Percentiles rank a stretch among this genome's conserved stretches.
Conservation (phyloP, 2,113 vertebrate genomes). For the Paracanthobrama guichenoti region DNA sequence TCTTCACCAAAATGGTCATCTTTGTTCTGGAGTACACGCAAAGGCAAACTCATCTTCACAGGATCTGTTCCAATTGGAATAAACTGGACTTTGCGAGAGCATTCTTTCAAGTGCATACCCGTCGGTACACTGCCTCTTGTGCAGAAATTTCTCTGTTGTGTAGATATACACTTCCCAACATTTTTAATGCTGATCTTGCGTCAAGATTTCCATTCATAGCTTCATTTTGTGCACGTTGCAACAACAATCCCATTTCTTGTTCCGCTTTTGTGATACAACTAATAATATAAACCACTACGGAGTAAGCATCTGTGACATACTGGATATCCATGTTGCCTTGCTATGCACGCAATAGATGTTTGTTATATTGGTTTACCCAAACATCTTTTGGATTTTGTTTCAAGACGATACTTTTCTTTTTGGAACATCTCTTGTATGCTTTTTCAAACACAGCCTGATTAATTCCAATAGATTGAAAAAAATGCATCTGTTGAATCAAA, state of each 20-base stretch:
- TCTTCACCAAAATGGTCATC: background rate
- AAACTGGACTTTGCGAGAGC: constrained; percentile 41
- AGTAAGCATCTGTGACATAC: no score
- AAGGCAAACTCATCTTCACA: constrained; percentile 30
- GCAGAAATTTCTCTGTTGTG: constrained; percentile 50
- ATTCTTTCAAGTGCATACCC: constrained; percentile 41
- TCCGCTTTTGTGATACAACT: no score
- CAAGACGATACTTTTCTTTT: no score
- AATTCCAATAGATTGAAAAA: no score
- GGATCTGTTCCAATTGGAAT: background rate
- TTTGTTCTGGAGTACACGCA: background rate
- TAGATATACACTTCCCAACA: constrained; percentile 33
- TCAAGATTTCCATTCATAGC: constrained; percentile 10
- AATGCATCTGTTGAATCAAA: no score
- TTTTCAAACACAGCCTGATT: no score
- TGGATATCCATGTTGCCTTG: no score
- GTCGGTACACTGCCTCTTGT: constrained; percentile 44
- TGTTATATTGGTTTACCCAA: no score
- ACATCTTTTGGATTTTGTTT: no score
- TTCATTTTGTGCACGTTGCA: constrained; percentile 25
- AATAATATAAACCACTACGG: no score
- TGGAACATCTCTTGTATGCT: no score
- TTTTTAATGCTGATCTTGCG: constrained; percentile 29
- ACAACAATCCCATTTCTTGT: constrained; percentile 46
- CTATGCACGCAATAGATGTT: no score